Evolutionary conservation across 1,140 invertebrate species (phyloP).

Genomic region (Leptinotarsa undecemlineata): DNA sequence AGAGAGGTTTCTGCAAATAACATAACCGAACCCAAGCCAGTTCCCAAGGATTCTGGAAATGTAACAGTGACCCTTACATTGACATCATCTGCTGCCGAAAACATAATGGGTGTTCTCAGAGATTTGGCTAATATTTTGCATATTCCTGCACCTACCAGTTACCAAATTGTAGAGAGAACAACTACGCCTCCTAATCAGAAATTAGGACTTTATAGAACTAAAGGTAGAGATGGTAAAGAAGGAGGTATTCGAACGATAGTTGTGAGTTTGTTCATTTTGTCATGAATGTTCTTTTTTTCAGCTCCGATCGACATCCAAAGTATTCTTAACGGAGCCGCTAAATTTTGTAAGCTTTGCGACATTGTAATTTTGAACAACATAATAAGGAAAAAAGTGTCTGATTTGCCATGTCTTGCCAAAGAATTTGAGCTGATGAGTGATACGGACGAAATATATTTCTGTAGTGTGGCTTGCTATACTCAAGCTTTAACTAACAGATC

Average conservation of each 20-base stretch:
- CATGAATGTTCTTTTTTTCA: constrained; percentile 45
- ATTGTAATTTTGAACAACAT: constrained; percentile 82
- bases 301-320: constrained; percentile 85
- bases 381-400: constrained; percentile 79
- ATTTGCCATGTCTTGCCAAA: constrained; percentile 74
- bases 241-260: constrained; percentile 58
- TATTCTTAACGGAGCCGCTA: constrained; percentile 83
- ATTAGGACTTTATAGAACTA: constrained; percentile 76
- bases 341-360: constrained; percentile 91
- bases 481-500: constrained; percentile 71
- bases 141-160: constrained; percentile 83
- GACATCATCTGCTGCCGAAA: constrained; percentile 86
- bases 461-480: constrained; percentile 82
- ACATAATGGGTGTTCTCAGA: constrained; percentile 87
- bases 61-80: constrained; percentile 92
- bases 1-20: constrained; percentile 56
- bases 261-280: constrained; percentile 9
- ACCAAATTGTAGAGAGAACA: constrained; percentile 81
- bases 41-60: constrained; percentile 75
- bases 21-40: constrained; percentile 58
- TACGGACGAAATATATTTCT: constrained; percentile 77
- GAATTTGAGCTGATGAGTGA: constrained; percentile 66
- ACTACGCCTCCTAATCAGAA: constrained; percentile 79
- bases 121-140: constrained; percentile 90
- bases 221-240: constrained; percentile 84